A percentile compares a stretch with the other conserved stretches of the same genome.
phyloP scores from a whole-genome alignment of 2,888 invertebrate genomes.

The Frankliniella intonsa region DNA sequence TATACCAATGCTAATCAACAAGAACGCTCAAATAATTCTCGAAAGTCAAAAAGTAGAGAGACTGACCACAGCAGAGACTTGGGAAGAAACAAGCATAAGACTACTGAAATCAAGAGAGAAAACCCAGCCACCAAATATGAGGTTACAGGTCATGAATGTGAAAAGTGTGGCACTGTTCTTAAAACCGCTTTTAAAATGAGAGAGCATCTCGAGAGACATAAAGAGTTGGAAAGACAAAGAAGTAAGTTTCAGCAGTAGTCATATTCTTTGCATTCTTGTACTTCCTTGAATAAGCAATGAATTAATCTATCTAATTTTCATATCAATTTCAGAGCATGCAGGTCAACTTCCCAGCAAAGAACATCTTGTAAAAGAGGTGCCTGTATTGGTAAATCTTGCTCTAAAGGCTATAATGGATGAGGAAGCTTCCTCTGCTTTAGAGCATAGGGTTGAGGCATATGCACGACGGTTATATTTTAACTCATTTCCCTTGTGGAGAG shows the following conservation, averaged over 20 bases:
- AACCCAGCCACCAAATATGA: not conserved
- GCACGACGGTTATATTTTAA: not conserved
- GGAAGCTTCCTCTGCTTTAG: not conserved
- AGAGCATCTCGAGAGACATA: conserved; percentile 7
- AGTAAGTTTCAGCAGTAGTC: not conserved
- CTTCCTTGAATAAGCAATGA: not conserved
- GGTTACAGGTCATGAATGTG: not conserved
- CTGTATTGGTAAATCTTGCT: not conserved
- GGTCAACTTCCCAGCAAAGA: conserved; percentile 4
- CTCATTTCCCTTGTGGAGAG: not conserved
- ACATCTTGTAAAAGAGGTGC: not conserved
- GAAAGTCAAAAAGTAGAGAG: not conserved
- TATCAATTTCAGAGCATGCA: not conserved
- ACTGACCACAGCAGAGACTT: not conserved
- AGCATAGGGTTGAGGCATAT: conserved; percentile 4
- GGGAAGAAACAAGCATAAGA: not conserved
- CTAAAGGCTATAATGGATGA: not conserved
- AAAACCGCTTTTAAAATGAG: not conserved
- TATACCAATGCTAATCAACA: not conserved
- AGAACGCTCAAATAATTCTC: not conserved
- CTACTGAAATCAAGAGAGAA: not conserved
- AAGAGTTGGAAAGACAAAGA: not conserved
- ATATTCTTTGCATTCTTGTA: not conserved
- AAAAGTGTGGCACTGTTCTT: not conserved
- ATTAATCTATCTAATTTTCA: not conserved